A percentile compares a stretch with the other conserved stretches of the same genome.
Conservation (phyloP, 1,140 invertebrate genomes). For the Diorhabda carinulata region DNA sequence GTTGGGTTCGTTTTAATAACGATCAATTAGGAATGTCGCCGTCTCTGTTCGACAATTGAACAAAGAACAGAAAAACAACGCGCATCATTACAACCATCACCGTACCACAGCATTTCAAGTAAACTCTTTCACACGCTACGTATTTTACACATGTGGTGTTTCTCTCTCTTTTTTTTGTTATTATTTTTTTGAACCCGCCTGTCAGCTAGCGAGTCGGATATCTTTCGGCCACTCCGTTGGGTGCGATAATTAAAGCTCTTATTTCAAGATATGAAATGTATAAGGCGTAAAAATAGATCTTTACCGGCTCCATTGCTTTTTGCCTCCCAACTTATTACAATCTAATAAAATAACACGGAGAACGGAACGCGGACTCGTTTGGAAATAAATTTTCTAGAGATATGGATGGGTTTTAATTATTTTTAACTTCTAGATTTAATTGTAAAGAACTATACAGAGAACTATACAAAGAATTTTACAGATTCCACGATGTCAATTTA, state of each 20-base stretch:
- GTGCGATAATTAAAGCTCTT: constrained; percentile 30
- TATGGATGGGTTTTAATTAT: too few species aligned
- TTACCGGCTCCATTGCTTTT: constrained; percentile 16
- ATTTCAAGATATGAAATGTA: constrained; percentile 21
- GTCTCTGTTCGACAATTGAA: background rate
- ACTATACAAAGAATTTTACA: too few species aligned
- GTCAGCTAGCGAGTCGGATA: constrained; percentile 36
- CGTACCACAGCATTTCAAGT: constrained; percentile 23
- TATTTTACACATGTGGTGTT: constrained; percentile 32
- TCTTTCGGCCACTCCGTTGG: constrained; percentile 28
- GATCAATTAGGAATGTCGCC: background rate
- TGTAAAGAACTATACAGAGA: too few species aligned
- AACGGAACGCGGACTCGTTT: too few species aligned
- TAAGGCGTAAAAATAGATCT: constrained; percentile 22
- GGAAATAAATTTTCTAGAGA: too few species aligned
- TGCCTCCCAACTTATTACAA: constrained; percentile 6
- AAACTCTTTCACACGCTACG: constrained; percentile 42
- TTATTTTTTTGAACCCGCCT: constrained; percentile 24
- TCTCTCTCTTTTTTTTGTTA: constrained; percentile 29
- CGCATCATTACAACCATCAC: background rate
- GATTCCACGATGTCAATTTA: too few species aligned
- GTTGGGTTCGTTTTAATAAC: background rate
- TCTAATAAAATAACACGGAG: background rate
- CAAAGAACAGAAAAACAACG: background rate
- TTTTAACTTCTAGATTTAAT: too few species aligned